Evolutionary conservation across 1,140 invertebrate species (phyloP).

Genomic region (Nilaparvata lugens): DNA sequence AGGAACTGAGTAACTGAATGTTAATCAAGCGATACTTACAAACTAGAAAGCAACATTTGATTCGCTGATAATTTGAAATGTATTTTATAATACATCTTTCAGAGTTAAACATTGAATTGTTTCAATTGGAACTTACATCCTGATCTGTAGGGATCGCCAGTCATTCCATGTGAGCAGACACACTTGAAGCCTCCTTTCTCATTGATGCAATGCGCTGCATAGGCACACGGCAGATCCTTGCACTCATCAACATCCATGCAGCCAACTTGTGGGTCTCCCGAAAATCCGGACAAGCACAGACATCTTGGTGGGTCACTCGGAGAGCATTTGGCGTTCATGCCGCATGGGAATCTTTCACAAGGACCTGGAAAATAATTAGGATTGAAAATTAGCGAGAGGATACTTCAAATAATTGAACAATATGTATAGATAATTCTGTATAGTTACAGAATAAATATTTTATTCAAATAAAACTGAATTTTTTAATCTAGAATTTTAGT

Average conservation of each 20-base stretch:
- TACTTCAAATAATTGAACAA: too few species aligned
- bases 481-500: too few species aligned
- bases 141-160: conserved; percentile 71
- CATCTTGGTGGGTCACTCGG: conserved; percentile 81
- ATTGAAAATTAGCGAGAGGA: too few species aligned
- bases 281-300: conserved; percentile 74
- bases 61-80: not conserved
- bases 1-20: too few species aligned
- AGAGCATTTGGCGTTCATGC: conserved; percentile 85
- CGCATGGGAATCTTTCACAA: conserved; percentile 78
- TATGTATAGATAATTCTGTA: too few species aligned
- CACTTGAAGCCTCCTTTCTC: conserved; percentile 75
- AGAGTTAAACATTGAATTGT: not conserved
- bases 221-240: conserved; percentile 64
- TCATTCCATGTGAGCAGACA: conserved; percentile 68
- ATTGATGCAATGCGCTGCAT: conserved; percentile 78
- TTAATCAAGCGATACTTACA: too few species aligned
- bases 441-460: too few species aligned
- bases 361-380: conserved; percentile 40
- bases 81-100: not conserved
- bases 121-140: conserved; percentile 49
- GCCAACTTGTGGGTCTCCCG: conserved; percentile 65
- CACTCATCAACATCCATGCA: conserved; percentile 81
- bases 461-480: too few species aligned
- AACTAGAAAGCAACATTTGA: not conserved